Evolutionary conservation across 2,888 invertebrate genomes (phyloP), one percentile per base, ranked within the genome.

Genomic region (Drosophila lacicola): DNA sequence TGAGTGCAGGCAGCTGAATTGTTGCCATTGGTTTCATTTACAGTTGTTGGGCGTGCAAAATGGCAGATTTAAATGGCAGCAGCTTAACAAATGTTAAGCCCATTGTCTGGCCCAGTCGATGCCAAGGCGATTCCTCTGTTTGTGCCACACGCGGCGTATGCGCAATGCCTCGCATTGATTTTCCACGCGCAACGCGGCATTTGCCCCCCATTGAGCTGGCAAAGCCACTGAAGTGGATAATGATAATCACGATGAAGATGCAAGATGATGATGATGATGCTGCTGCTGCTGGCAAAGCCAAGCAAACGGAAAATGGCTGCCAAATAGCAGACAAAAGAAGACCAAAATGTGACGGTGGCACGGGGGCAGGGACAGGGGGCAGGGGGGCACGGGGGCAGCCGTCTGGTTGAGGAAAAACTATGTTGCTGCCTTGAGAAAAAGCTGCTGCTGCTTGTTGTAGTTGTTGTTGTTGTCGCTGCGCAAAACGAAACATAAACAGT

Each of bases 401-500:
- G 44, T 74, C 62, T 71, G 71, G 74, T 70, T 83, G 75, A n/a
- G 81, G 80, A 83, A 89, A 85, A 86, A 84, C 88, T 80, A 78
- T 80, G 74, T 79, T 82, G 58, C 71, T 80, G 74, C 80, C 29
- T 82, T 89, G 73, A 82, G 78, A 83, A 80, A 87, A 76, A 63
- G 58, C 54, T 45, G 36, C 34, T 46, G 44, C 37, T 42, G n/a
- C 19, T 39, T 56, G 56, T 10, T 21, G 41, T 29, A 60, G 60
- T 17, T 71, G 47, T 47, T 74, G 51, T 39, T 74, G 65, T 62
- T 74, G 79, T 66, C 50, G 81, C 50, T 74, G 89, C 74, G 87
- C 78, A 88, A 83, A 88, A 73, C 87, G 89, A 83, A 88, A 83
- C 89, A 88, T 83, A 83, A 83, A 83, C 83, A 88, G 86, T 80